phyloP scores from a whole-genome alignment of 2,888 invertebrate genomes.

The Cremastinae sp. region DNA sequence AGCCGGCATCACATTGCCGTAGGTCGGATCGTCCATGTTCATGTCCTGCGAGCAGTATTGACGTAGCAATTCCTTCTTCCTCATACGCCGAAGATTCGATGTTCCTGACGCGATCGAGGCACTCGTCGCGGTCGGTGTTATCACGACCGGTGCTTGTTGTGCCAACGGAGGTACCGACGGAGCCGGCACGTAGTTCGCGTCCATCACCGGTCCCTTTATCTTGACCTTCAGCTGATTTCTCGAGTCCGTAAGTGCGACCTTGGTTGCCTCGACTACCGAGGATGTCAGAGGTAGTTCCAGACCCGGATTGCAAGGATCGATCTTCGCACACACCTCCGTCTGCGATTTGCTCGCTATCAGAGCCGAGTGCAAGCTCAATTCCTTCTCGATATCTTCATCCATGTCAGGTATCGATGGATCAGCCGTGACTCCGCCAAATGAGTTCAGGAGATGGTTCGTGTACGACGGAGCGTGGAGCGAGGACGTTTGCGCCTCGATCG shows the following conservation, averaged over 20 bases:
- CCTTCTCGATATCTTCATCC: conserved; percentile 90
- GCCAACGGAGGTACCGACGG: conserved; percentile 83
- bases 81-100: conserved; percentile 90
- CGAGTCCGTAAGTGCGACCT: conserved; percentile 89
- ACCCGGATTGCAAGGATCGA: conserved; percentile 64
- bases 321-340: conserved; percentile 66
- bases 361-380: conserved; percentile 83
- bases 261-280: conserved; percentile 81
- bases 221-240: conserved; percentile 94
- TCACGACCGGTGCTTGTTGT: conserved; percentile 79
- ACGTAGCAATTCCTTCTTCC: conserved; percentile 92
- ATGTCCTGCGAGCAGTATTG: conserved; percentile 91
- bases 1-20: conserved; percentile 82
- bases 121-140: conserved; percentile 79
- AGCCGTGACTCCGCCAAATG: conserved; percentile 86
- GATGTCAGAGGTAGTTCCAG: conserved; percentile 75
- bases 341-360: conserved; percentile 81
- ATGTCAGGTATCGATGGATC: conserved; percentile 88
- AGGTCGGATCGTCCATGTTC: conserved; percentile 89
- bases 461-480: conserved; percentile 83
- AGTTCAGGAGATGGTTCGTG: conserved; percentile 84
- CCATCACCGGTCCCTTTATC: conserved; percentile 93
- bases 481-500: conserved; percentile 83
- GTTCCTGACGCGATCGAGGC: conserved; percentile 84
- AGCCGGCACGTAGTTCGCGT: conserved; percentile 85